Evolutionary conservation across 2,797 vertebrate genomes (phyloP).

Genomic region (Anisognathus igniventris): DNA sequence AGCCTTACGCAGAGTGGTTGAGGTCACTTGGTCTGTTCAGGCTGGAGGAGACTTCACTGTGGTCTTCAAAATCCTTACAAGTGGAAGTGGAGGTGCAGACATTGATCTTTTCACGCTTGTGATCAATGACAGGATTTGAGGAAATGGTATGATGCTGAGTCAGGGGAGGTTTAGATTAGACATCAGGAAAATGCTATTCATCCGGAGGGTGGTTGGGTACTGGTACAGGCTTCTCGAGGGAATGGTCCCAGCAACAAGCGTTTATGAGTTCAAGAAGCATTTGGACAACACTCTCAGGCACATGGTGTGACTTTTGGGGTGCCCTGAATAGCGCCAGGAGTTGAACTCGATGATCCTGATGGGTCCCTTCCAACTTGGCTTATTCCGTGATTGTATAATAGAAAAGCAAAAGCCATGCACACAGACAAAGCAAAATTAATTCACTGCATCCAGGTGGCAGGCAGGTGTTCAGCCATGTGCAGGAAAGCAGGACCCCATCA

Average conservation of each 20-base stretch:
- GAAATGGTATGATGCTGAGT: not conserved
- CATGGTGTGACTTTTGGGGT: not conserved
- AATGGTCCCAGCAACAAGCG: not conserved
- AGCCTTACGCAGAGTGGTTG: not conserved
- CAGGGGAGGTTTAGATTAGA: not conserved
- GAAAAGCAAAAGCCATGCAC: not conserved
- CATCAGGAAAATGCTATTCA: not conserved
- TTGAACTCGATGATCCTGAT: not conserved
- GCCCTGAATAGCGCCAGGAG: not conserved
- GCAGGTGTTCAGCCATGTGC: not conserved
- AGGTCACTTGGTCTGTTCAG: not conserved
- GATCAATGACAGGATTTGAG: not conserved
- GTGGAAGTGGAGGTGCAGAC: rapidly evolving
- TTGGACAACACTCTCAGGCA: not conserved
- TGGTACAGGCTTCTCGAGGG: not conserved
- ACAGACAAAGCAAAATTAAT: not conserved
- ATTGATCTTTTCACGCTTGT: not conserved
- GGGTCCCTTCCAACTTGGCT: rapidly evolving
- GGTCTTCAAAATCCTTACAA: not conserved
- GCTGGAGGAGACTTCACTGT: not conserved
- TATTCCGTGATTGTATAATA: not conserved
- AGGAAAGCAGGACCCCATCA: not conserved
- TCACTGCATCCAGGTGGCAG: not conserved
- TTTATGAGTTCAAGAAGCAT: not conserved
- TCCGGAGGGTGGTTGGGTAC: not conserved